Evolutionary conservation across 2,797 vertebrate genomes (phyloP), one percentile per base, ranked within the genome.

Genomic region (Pempheris klunzingeri): DNA sequence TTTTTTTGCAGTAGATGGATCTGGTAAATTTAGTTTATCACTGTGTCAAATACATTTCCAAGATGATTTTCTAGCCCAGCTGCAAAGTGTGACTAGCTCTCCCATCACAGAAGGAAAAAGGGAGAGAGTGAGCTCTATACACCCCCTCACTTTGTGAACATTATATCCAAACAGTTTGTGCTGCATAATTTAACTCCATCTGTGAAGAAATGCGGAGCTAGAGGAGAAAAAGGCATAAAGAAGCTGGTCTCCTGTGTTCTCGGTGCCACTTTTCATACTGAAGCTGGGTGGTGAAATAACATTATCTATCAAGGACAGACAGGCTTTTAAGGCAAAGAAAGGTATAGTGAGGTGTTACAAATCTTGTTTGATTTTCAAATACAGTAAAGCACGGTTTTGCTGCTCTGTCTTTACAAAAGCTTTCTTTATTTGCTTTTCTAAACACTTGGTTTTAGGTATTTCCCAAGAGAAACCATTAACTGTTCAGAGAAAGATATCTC

Each of bases 101-200:
- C 44, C 69, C 76, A 68, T 79, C 61, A 61, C 46, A 50, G 70
- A 78, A 49, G 3, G 55, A 46, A 47, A 71, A 24, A 32, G 64
- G 39, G 74, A 32, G 26, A 54, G 32, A 66, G 55, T 24, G 65
- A 8, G 77, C 49, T 77, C 57, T 17, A 7, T 28, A 80, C 78
- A 83, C 85, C 78, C 88, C 71, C 79, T 62, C 81, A 71, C 77
- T 86, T 80, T 71, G 69, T 82, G 80, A 92, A 87, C 81, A 90
- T 90, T 88, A 82, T 84, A 91, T 74, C 71, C 90, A 90, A 90
- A 91, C 90, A 91, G 86, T 93, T 90, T 91, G 83, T 87, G 89
- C 90, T 92, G 90, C 92, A 94, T 93, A 93, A 94, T 94, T 95
- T 91, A 94, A 91, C 85, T 90, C 88, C 74, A 84, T 94, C 86